Evolutionary conservation across 92 coral and sea anemone genomes (phyloP).

Genomic region (Bergia sp.): DNA sequence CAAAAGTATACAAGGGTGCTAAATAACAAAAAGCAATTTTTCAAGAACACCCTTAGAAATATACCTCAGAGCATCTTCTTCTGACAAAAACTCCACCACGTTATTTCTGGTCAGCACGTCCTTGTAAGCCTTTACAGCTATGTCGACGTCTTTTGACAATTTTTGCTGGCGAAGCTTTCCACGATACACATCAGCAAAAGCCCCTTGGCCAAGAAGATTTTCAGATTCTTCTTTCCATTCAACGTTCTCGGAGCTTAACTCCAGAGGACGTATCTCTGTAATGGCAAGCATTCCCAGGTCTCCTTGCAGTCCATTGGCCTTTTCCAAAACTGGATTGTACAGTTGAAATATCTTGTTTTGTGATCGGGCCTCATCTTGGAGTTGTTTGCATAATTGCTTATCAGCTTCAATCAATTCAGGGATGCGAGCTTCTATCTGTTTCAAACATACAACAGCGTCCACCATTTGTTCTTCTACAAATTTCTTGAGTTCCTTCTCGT

Average conservation of each 20-base stretch:
- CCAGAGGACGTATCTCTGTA: conserved; percentile 15
- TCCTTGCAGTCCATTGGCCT: no score
- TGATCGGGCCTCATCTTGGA: conserved; percentile 7
- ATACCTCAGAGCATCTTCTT: conserved; percentile 3
- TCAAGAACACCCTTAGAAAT: background rate
- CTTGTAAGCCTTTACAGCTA: conserved; percentile 35
- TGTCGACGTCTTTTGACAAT: background rate
- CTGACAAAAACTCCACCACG: background rate
- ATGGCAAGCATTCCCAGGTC: conserved; percentile 38
- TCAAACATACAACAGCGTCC: no score
- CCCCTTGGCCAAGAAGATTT: conserved; percentile 48
- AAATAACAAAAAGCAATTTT: background rate
- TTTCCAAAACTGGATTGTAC: no score
- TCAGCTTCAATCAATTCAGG: no score
- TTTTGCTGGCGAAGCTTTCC: conserved; percentile 28
- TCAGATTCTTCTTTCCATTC: conserved; percentile 46
- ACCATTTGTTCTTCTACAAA: conserved; percentile 37
- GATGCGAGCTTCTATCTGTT: no score
- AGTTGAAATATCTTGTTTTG: conserved; percentile 12
- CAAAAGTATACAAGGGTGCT: no score
- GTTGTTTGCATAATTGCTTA: conserved; percentile 28
- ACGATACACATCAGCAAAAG: conserved; percentile 51
- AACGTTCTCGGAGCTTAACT: conserved; percentile 27
- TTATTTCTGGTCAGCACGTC: background rate
- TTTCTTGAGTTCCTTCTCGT: background rate